These are phyloP conservation scores for Lycocerus yunnanus DNA, from an alignment of 2,888 invertebrate species.

Conservation along the genomic window DNA sequence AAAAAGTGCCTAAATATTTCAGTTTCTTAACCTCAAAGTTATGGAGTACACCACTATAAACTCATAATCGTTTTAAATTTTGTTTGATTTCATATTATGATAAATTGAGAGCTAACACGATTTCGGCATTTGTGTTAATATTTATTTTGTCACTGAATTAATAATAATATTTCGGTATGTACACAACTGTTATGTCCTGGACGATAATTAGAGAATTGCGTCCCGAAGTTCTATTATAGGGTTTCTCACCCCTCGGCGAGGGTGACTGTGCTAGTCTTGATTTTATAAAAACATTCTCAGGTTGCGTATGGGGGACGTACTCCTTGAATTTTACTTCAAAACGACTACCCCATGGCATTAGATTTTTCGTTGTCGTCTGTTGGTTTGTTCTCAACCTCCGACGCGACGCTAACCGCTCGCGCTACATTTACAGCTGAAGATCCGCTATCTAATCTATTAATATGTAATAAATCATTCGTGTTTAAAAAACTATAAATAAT, in stretches of 20 bases:
- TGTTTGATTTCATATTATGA: background rate
- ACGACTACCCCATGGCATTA: too few relatives aligned
- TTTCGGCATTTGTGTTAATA: background rate
- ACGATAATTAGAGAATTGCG: constrained; percentile 34
- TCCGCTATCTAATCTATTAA: too few relatives aligned
- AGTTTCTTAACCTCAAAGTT: background rate
- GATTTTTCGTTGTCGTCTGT: too few relatives aligned
- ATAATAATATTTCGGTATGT: constrained; percentile 34
- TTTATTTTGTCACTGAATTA: constrained; percentile 35
- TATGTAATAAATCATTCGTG: too few relatives aligned
- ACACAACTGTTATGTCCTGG: constrained; percentile 27
- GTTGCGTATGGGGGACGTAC: too few relatives aligned
- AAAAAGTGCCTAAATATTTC: background rate
- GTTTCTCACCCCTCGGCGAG: background rate
- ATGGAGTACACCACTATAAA: background rate
- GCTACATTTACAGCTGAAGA: too few relatives aligned
- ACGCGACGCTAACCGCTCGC: too few relatives aligned
- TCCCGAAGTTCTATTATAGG: constrained; percentile 25
- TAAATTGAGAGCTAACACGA: background rate
- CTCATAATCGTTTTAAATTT: background rate
- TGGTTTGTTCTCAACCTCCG: too few relatives aligned
- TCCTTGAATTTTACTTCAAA: too few relatives aligned
- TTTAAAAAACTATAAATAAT: too few relatives aligned
- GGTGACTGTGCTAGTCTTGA: too few relatives aligned
- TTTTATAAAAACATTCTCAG: too few relatives aligned